Base-by-base conservation (phyloP, 2,888 invertebrate species). In the Entomobrya multifasciata region DNA sequence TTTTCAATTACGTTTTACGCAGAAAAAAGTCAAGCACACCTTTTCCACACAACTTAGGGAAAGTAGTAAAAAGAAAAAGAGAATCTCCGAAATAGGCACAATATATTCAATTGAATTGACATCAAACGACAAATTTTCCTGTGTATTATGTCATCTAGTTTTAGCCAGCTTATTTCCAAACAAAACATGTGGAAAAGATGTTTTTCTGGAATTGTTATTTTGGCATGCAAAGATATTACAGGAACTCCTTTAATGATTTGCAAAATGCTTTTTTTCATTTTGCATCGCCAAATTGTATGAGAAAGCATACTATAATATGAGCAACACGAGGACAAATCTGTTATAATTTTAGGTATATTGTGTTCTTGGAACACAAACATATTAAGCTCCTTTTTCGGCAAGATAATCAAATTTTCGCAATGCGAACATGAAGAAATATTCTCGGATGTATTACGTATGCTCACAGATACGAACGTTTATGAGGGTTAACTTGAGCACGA, bases 51-150 rank as follows among this genome's bases (percentile, higher is more conserved):
- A n/a, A n/a, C n/a, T n/a, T n/a, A 22, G 0, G 20, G 11, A 57
- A 25, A 25, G 25, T 10, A 55, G 55, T 2, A 15, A 57, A 11
- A 57, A 1, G 25, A 27, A 5, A 30, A 30, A 13, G 15, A 30
- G 13, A 25, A 57, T 11, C n/a, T n/a, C n/a, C 25, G 57, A 57
- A 49, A 49, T 49, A 49, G 3, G n/a, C 11, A 15, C n/a, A 15
- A 49, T 25, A 57, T 57, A 57, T 57, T 25, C 15, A 62, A 62
- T 62, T 62, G 25, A 57, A 57, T 57, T 17, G 17, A 62, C 62
- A 62, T 62, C 62, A 62, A 62, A 62, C 6, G 36, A 62, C 62
- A 22, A 22, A 57, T 27, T 60, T 60, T 15, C 22, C 17, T 10
- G n/a, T n/a, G 11, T 20, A 25, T 52, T 17, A 36, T 57, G 30